Base-by-base conservation (phyloP, 2,113 vertebrate species). In the Hyperopisus bebe region DNA sequence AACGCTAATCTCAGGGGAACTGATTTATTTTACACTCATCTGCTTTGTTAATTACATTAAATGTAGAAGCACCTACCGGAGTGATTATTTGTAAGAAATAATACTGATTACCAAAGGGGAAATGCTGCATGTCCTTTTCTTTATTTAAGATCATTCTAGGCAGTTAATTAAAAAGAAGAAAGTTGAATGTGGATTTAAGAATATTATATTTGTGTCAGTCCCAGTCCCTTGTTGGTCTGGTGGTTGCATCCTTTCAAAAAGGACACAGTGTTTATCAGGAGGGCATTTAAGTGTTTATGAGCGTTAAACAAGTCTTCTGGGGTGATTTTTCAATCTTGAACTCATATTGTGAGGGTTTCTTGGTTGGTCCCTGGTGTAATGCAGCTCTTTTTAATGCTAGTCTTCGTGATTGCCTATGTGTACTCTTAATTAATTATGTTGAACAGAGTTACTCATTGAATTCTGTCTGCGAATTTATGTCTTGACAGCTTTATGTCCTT, bases 1-100 rank as follows among this genome's bases (percentile, higher is more conserved):
- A 91, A 62, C 39, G 5, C 31, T 89, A 82, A 92, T 92, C 92
- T 82, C 82, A 90, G 92, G 91, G 89, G 92, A 93, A 93, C 86
- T 3, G 89, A 90, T 91, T 83, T 90, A 91, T 92, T 93, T 92
- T 90, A 83, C 87, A 42, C 55, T 89, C 87, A 84, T 91, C 87
- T 88, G 87, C 77, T 88, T 19, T 46, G 48, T n/a, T 90, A 80
- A 86, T 91, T 90, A 90, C 86, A 90, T 88, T 35, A 1, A 53
- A 66, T n/a, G 2, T 53, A 51, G 53, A 89, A 89, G 42, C 80
- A 51, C 77, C 13, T 55, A 51, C 31, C 2, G 27, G 91, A 91
- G 90, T 86, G 86, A 90, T 88, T 58, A 91, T 89, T 88, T 80
- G 86, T 86, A 82, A 90, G 90, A 83, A 55, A 42, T 17, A 74